Evolutionary conservation across 2,888 invertebrate species (phyloP).

Genomic region (Campoplex capitator): DNA sequence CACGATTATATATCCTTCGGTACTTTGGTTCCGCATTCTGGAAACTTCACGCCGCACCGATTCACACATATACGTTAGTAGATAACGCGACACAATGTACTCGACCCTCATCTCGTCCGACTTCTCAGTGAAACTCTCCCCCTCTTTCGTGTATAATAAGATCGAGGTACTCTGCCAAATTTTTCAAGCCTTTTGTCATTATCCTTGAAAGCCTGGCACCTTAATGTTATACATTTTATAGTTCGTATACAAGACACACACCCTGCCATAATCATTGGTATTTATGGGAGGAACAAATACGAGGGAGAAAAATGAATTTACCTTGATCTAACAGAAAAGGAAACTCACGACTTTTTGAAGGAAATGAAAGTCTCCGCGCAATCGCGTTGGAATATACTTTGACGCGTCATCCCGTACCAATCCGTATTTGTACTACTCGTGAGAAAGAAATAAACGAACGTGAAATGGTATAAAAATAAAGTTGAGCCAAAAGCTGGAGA

Average conservation of each 20-base stretch:
- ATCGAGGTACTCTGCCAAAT: conserved; percentile 31
- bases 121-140: conserved; percentile 17
- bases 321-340: not conserved
- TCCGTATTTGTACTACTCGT: not conserved
- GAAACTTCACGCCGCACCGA: conserved; percentile 32
- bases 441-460: not conserved
- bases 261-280: conserved; percentile 39
- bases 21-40: conserved; percentile 30
- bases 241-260: not conserved
- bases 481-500: not conserved
- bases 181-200: conserved; percentile 52
- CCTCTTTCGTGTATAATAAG: conserved; percentile 8
- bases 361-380: not conserved
- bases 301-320: not conserved
- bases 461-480: not conserved
- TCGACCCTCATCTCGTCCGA: conserved; percentile 35
- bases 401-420: not conserved
- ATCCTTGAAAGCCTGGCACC: conserved; percentile 52
- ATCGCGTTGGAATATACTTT: not conserved
- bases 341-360: not conserved
- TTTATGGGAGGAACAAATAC: conserved; percentile 30
- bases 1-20: not conserved
- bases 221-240: conserved; percentile 23
- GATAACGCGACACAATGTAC: conserved; percentile 52
- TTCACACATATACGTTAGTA: conserved; percentile 1